These are phyloP conservation scores for Drosophila limbata DNA, from an alignment of 2,888 invertebrate species.

Conservation along the genomic window DNA sequence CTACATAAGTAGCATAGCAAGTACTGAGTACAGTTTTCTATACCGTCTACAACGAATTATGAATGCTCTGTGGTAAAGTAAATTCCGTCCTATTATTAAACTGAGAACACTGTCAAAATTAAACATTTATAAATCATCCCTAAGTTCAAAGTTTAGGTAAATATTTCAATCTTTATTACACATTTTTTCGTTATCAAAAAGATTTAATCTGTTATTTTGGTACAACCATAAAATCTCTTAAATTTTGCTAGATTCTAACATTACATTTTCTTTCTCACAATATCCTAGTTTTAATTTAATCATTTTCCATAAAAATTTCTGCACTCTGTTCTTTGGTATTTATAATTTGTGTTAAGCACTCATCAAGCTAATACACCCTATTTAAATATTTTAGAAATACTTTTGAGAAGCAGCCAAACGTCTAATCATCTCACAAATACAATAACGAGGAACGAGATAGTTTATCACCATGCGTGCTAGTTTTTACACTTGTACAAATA, in stretches of 20 bases:
- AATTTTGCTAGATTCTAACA: no score
- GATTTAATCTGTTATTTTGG: no score
- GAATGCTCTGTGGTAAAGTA: constrained; percentile 13
- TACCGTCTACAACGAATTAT: constrained; percentile 4
- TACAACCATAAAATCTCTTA: no score
- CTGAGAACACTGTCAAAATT: not conserved
- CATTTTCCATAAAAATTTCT: not conserved
- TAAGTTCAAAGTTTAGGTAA: no score
- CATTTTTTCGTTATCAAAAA: no score
- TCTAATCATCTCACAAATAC: constrained; percentile 25
- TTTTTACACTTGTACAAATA: constrained; percentile 21
- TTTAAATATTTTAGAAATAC: not conserved
- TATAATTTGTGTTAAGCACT: not conserved
- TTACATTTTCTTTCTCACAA: not conserved
- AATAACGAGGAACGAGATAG: constrained; percentile 1
- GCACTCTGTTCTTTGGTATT: not conserved
- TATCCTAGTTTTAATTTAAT: not conserved
- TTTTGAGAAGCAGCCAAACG: not conserved
- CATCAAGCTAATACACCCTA: not conserved
- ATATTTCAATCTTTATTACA: no score
- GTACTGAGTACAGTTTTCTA: no score
- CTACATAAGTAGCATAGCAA: not conserved
- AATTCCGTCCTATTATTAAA: not conserved
- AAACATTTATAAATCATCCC: not conserved
- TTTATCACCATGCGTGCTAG: constrained; percentile 29